Percentiles rank a stretch among this genome's conserved stretches.
Evolutionary conservation across 2,888 invertebrate genomes (phyloP).

Genomic region (Hartigia nigra): DNA sequence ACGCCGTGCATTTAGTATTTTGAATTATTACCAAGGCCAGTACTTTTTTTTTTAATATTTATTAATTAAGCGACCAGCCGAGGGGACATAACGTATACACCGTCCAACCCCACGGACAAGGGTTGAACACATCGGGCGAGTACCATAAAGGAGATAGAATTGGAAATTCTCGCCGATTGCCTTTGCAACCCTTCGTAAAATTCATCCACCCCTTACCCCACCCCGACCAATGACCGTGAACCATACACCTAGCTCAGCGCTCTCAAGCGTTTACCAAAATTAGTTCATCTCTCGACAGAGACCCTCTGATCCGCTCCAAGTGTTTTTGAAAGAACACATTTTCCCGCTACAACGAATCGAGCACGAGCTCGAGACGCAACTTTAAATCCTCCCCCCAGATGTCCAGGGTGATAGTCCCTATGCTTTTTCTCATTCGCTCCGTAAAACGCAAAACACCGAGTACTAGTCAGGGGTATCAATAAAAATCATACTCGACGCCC

Average conservation of each 20-base stretch:
- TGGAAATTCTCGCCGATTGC: neutral
- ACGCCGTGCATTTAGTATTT: neutral
- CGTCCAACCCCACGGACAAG: neutral
- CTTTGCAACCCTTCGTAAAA: neutral
- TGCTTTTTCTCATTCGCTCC: too few species aligned
- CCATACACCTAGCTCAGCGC: neutral
- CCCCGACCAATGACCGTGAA: neutral
- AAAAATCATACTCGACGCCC: neutral
- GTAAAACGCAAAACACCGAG: too few species aligned
- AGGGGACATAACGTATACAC: neutral
- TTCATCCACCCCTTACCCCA: neutral
- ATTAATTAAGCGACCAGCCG: neutral
- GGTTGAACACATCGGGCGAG: neutral
- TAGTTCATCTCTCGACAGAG: neutral
- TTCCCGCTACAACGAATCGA: neutral
- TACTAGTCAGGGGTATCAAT: neutral
- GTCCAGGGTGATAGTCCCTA: too few species aligned
- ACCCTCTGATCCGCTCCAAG: neutral
- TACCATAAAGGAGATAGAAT: neutral
- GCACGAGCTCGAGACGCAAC: neutral
- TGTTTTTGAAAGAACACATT: neutral
- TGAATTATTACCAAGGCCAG: neutral
- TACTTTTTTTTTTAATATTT: slow-evolving; percentile 10
- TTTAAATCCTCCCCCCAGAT: too few species aligned
- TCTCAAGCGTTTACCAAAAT: neutral